These are phyloP conservation scores for Muntiacus reevesi DNA, from an alignment of 2,113 vertebrate genomes.

Conservation along the genomic window DNA sequence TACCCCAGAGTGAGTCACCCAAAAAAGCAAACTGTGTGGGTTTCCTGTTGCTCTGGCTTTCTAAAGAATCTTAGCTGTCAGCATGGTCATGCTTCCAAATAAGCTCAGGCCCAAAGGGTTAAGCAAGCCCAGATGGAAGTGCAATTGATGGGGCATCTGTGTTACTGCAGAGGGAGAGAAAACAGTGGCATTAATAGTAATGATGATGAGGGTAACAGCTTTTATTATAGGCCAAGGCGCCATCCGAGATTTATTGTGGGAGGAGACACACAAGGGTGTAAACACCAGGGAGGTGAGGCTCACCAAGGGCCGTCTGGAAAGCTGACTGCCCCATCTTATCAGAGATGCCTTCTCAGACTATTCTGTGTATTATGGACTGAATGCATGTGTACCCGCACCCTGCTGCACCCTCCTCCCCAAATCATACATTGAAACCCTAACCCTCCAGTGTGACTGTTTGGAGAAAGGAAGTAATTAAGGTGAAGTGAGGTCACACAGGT, in stretches of 20 bases:
- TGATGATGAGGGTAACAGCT: neutral
- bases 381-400: neutral
- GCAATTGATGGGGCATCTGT: conserved; percentile 29
- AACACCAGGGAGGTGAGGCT: neutral
- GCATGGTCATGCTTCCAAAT: neutral
- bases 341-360: neutral
- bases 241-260: neutral
- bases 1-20: neutral
- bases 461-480: neutral
- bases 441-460: neutral
- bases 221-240: neutral
- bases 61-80: neutral
- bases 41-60: neutral
- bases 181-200: neutral
- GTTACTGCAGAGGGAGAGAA: neutral
- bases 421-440: neutral
- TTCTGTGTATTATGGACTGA: neutral
- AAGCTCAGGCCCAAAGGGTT: neutral
- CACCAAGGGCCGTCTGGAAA: neutral
- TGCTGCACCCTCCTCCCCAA: neutral
- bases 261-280: neutral
- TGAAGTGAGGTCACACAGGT: neutral
- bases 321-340: neutral
- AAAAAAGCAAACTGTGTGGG: neutral
- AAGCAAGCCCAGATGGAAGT: neutral